Evolutionary conservation across 1,140 invertebrate species (phyloP).

Genomic region (Brachionus rubens): DNA sequence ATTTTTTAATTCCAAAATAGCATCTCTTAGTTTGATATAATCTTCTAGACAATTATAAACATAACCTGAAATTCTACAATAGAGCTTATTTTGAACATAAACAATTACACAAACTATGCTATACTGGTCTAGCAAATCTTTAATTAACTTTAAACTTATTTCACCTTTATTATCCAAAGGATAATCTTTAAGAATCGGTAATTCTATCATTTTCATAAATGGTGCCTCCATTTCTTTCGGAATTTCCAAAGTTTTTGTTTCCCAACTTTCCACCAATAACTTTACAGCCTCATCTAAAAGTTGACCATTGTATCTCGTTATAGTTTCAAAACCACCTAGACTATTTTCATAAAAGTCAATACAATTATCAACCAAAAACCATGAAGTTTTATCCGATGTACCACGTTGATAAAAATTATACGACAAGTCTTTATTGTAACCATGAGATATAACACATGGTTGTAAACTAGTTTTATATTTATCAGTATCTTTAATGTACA

Average conservation of each 20-base stretch:
- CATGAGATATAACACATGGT: constrained; percentile 17
- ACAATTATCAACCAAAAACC: neutral
- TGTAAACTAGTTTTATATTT: neutral
- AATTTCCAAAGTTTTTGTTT: neutral
- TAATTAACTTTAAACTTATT: neutral
- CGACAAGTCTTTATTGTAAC: neutral
- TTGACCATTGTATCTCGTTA: neutral
- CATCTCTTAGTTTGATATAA: neutral
- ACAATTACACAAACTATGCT: neutral
- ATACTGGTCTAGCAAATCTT: neutral
- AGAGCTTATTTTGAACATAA: neutral
- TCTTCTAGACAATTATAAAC: constrained; percentile 37
- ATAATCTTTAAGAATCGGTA: constrained; percentile 7
- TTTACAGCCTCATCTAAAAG: neutral
- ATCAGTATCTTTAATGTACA: neutral
- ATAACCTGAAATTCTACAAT: constrained; percentile 11
- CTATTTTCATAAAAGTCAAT: constrained; percentile 1
- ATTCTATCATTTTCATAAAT: constrained; percentile 26
- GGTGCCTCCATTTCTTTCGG: constrained; percentile 19
- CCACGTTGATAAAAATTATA: constrained; percentile 26
- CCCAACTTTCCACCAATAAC: neutral
- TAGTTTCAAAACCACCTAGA: neutral
- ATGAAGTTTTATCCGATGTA: constrained; percentile 22
- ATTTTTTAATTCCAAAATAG: constrained; percentile 7
- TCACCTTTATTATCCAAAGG: neutral